Conservation (phyloP, 2,113 vertebrate genomes). For the Nothoprocta pentlandii region DNA sequence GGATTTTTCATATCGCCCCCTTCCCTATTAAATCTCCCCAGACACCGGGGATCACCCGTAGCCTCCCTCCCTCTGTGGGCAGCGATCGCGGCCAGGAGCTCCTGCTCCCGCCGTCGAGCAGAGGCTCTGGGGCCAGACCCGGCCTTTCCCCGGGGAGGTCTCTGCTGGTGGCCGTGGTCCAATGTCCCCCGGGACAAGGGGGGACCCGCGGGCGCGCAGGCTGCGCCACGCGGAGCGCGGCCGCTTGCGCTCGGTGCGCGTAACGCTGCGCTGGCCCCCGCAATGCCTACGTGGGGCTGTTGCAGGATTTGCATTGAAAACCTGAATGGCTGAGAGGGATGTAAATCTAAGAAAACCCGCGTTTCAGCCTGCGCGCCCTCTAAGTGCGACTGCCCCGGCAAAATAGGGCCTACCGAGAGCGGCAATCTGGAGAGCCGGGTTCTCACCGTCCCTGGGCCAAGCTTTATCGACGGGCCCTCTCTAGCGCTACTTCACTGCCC, state of each 20-base stretch:
- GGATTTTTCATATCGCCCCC: not conserved
- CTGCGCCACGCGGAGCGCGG: rapidly evolving
- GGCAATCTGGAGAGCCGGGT: conserved; percentile 46
- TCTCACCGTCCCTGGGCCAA: conserved; percentile 52
- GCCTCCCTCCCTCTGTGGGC: not conserved
- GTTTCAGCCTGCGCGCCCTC: conserved; percentile 78
- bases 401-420: conserved; percentile 84
- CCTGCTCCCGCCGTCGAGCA: not conserved
- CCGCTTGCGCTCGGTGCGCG: not conserved
- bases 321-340: conserved; percentile 76
- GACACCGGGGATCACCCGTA: not conserved
- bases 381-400: conserved; percentile 78
- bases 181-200: too few relatives aligned
- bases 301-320: conserved; percentile 74
- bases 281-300: conserved; percentile 45
- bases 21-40: too few relatives aligned
- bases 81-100: not conserved
- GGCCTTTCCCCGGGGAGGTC: too few relatives aligned
- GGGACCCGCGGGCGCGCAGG: not conserved
- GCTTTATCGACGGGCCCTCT: conserved; percentile 75
- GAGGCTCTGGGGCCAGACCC: not conserved
- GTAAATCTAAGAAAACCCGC: conserved; percentile 82
- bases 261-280: not conserved
- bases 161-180: too few relatives aligned
- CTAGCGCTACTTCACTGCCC: conserved; percentile 81